Base-by-base conservation (phyloP, 2,797 vertebrate species). In the Carcharodon carcharias region DNA sequence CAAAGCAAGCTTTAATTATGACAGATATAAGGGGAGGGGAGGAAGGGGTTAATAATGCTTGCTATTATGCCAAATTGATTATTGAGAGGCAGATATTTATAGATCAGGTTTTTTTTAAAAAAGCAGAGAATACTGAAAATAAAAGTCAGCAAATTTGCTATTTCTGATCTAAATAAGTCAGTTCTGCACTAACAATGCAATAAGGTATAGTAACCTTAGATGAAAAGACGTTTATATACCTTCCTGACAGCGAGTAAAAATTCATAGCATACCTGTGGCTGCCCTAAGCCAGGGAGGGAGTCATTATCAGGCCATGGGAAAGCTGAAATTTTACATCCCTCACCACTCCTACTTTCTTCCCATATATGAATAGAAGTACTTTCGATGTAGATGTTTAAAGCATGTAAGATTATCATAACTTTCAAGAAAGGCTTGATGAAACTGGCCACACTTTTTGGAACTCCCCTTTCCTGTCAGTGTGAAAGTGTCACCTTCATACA, bases 211-310 rank as follows among this genome's bases (percentile, higher is more conserved):
- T 97, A 97, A 97, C 85, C 0, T 92, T 97, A 97, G 97, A 97
- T 97, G 97, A 97, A 98, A 97, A 97, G 97, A 96, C 97, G 97
- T 97, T 97, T 97, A 97, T 97, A 96, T 97, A 97, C 97, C 97
- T 97, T 96, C 96, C 96, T 97, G 97, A 97, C 96, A 96, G 97
- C 95, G 97, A 97, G 73, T 97, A 96, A 92, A 97, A 97, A 97
- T 96, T 95, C 96, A 96, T 96, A n/a, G 96, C 96, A 96, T 97
- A 97, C 97, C 97, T 97, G 97, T 96, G 96, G 96, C 97, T 97
- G 97, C 97, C 96, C 96, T 96, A 96, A 96, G 96, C 97, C 97
- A 96, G 96, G 97, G 97, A 96, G 96, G 96, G 97, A 97, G 97
- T 97, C 97, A 96, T 89, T 96, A 96, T 96, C 96, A 96, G 97